Evolutionary conservation across 1,140 invertebrate genomes (phyloP), one percentile per base, ranked within the genome.

Genomic region (Eupristina koningsbergeri): DNA sequence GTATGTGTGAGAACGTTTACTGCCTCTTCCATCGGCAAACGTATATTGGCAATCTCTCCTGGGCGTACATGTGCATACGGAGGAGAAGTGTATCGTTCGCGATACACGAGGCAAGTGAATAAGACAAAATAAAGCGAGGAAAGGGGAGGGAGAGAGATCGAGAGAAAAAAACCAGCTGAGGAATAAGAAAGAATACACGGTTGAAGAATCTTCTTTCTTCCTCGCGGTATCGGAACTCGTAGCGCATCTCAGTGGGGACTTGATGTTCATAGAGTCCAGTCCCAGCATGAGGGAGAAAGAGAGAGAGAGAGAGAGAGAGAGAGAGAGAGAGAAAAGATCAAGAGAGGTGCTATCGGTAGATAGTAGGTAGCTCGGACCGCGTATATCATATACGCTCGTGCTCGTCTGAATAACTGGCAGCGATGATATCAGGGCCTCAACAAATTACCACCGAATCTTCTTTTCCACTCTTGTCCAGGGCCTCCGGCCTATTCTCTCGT

Each of bases 401-500:
- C 67, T 75, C 50, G 34, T 69, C 64, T 78, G 75, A 83, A 69
- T 83, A 83, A 83, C 82, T 84, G 69, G 50, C 75, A 61, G 77
- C 77, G 83, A 80, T 84, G 77, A 84, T 84, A 84, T 84, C 77
- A 39, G 53, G 39, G 53, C 58, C 69, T 78, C 83, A 75, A 80
- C 83, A 84, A 84, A 84, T 84, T 84, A 84, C 83, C 83, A 41
- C 8, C 31, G 29, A 71, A 71, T 36, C 67, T 71, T 71, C 39
- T 71, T 41, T 71, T n/a, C 39, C 19, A 11, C 39, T 71, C 36
- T 13, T 41, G 34, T 50, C 78, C 64, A 63, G 6, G 29, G 69
- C 58, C 53, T 36, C 63, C 19, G 77, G 77, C 77, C 63, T 22
- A 6, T 36, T 63, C 9, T 22, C n/a, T 76, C 34, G 15, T 39